Base-by-base conservation (phyloP, 2,113 vertebrate species). In the Peromyscus californicus region DNA sequence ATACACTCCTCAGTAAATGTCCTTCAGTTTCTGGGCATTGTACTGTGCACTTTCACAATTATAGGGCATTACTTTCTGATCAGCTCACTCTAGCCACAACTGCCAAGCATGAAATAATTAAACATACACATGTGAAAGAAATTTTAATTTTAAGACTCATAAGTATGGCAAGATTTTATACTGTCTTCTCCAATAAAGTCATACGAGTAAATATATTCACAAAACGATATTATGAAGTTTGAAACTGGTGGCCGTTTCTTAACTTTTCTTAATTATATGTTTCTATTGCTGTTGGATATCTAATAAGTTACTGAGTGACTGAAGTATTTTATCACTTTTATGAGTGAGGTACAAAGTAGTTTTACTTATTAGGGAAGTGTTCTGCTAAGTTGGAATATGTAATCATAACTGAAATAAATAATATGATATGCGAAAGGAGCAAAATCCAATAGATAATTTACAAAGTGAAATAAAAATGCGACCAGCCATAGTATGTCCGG, bases 1-100 rank as follows among this genome's bases (percentile, higher is more conserved):
- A 51, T 76, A 48, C 69, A 24, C 0, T 0, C 57, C 96, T 70
- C 70, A 9, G 42, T 45, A 78, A 63, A 10, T 22, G 0, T 33
- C 7, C 39, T 86, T 74, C 33, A 16, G 2, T 42, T 51, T 94
- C 5, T 78, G 6, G 11, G 19, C 42, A 61, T 45, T 93, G 33
- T 19, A 26, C 11, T 42, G 75, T 59, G n/a, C 12, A 83, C 65
- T 16, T 74, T 1, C 31, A 72, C 42, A 70, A 19, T 65, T 42
- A 59, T 21, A 19, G 17, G 26, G 57, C 15, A 70, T 31, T 36
- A 6, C 48, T 93, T 93, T 75, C 67, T 51, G 13, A 19, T 17
- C 9, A 61, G 26, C 1, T 21, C 36, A 39, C 2, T 31, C 5
- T 1, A 26, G 6, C 54, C 3, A 0, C 39, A 11, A 29, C 5